phyloP scores from a whole-genome alignment of 2,888 invertebrate genomes.

The Drosophila austrosaltans region DNA sequence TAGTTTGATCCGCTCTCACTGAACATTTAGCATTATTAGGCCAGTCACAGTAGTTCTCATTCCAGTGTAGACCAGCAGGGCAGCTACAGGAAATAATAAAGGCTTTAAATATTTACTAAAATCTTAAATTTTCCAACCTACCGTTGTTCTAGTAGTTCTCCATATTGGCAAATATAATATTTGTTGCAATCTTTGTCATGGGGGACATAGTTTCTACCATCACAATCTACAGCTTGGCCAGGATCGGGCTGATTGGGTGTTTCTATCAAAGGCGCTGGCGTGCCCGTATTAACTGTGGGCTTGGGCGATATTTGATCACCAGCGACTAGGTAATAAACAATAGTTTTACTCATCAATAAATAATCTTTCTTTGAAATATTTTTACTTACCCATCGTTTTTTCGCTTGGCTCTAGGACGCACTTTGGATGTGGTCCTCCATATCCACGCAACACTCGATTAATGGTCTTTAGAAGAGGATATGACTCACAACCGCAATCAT shows the following conservation, averaged over 20 bases:
- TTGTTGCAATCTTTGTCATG: conserved; percentile 89
- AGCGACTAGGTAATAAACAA: conserved; percentile 50
- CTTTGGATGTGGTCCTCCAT: conserved; percentile 87
- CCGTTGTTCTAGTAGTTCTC: conserved; percentile 87
- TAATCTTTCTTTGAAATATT: background rate
- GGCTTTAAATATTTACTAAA: background rate
- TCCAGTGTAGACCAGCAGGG: conserved; percentile 91
- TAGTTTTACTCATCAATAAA: background rate
- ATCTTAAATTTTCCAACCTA: conserved; percentile 45
- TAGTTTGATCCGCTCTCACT: conserved; percentile 67
- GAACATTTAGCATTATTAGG: conserved; percentile 89
- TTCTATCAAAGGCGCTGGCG: conserved; percentile 25
- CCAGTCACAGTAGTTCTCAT: conserved; percentile 91
- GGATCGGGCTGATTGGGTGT: conserved; percentile 37
- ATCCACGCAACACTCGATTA: conserved; percentile 90
- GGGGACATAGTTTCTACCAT: conserved; percentile 84
- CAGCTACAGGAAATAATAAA: conserved; percentile 84
- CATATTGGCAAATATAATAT: conserved; percentile 92
- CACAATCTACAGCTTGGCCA: conserved; percentile 60
- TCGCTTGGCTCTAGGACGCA: conserved; percentile 85
- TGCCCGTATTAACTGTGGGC: conserved; percentile 50
- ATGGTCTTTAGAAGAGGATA: conserved; percentile 92
- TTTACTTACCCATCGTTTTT: conserved; percentile 78
- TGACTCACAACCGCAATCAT: conserved; percentile 91
- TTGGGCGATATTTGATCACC: conserved; percentile 45